Evolutionary conservation across 2,888 invertebrate genomes (phyloP).

Genomic region (Diaprepes abbreviatus): DNA sequence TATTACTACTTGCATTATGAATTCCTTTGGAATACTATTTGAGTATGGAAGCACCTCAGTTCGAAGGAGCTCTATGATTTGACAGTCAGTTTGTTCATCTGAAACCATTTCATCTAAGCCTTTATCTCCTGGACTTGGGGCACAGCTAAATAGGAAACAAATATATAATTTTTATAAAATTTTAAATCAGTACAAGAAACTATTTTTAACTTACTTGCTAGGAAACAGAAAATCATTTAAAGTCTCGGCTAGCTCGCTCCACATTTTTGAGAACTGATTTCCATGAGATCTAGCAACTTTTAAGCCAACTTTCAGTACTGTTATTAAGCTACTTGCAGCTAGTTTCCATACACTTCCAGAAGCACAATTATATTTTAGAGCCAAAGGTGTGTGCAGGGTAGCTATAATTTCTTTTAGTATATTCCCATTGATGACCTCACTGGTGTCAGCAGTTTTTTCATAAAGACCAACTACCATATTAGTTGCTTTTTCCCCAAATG

Average conservation of each 20-base stretch:
- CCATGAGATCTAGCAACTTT: constrained; percentile 88
- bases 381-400: constrained; percentile 80
- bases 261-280: constrained; percentile 81
- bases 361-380: constrained; percentile 85
- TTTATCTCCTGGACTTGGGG: constrained; percentile 70
- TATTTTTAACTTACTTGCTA: constrained; percentile 77
- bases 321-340: constrained; percentile 81
- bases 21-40: constrained; percentile 82
- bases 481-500: constrained; percentile 87
- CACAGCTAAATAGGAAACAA: constrained; percentile 50
- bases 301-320: constrained; percentile 86
- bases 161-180: too few relatives aligned
- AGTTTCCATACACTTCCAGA: constrained; percentile 87
- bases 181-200: too few relatives aligned
- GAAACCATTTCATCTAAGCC: constrained; percentile 73
- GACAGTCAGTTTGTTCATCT: constrained; percentile 86
- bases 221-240: constrained; percentile 95
- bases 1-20: constrained; percentile 86
- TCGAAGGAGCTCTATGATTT: constrained; percentile 84
- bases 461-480: constrained; percentile 82
- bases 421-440: constrained; percentile 79
- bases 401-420: constrained; percentile 77
- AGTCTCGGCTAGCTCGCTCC: constrained; percentile 88
- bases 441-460: constrained; percentile 78
- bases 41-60: constrained; percentile 88